These are phyloP conservation scores for Lomographa bimaculata DNA, from an alignment of 2,888 invertebrate species.

Conservation along the genomic window DNA sequence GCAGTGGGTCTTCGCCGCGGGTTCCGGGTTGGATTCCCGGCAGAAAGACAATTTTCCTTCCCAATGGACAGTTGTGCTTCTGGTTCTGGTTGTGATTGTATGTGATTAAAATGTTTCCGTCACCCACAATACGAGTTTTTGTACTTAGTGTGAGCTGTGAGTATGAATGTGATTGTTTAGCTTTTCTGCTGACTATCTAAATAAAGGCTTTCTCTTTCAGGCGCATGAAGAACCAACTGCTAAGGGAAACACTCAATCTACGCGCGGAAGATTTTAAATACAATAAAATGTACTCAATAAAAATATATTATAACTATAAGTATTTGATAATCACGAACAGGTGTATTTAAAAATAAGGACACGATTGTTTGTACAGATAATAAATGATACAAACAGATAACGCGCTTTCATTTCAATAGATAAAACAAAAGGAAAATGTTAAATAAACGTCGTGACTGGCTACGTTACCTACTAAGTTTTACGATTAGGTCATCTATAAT, in stretches of 20 bases:
- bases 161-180: too few species aligned
- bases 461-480: conserved; percentile 4
- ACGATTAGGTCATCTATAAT: conserved; percentile 21
- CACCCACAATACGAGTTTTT: too few species aligned
- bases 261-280: conserved; percentile 56
- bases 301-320: too few species aligned
- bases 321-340: not conserved
- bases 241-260: conserved; percentile 55
- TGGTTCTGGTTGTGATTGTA: too few species aligned
- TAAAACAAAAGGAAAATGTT: conserved; percentile 2
- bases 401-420: conserved; percentile 9
- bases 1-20: too few species aligned
- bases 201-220: conserved; percentile 54
- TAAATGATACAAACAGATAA: conserved; percentile 12
- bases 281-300: too few species aligned
- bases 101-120: too few species aligned
- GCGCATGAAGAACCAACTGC: conserved; percentile 65
- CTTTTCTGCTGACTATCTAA: too few species aligned
- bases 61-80: too few species aligned
- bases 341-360: not conserved
- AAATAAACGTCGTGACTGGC: conserved; percentile 1
- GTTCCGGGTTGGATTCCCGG: too few species aligned
- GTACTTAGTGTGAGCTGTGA: too few species aligned
- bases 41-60: too few species aligned
- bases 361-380: conserved; percentile 7